Percentiles rank a stretch among this genome's conserved stretches.
These are phyloP conservation scores for Pycnonotus jocosus DNA, from an alignment of 2,113 vertebrate species.

Conservation along the genomic window DNA sequence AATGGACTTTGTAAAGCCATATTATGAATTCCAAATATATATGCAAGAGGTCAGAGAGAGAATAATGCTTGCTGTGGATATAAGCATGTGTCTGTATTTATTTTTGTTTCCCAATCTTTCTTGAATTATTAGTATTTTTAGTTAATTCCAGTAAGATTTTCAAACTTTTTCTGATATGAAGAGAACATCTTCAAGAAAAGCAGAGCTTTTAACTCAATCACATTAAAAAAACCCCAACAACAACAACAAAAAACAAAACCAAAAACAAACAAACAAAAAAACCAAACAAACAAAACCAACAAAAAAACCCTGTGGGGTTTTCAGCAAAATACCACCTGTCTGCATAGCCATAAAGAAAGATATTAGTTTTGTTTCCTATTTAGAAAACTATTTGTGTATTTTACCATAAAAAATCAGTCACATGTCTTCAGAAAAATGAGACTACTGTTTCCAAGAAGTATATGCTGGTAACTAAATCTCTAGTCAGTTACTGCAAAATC, in stretches of 20 bases:
- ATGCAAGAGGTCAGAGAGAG: background rate
- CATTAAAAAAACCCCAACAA: background rate
- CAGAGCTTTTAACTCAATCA: background rate
- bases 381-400: background rate
- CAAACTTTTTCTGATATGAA: background rate
- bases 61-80: background rate
- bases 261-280: background rate
- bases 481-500: background rate
- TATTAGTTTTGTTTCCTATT: background rate
- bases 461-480: background rate
- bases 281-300: too few species aligned
- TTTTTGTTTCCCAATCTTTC: background rate
- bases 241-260: too few species aligned
- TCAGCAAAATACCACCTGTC: background rate
- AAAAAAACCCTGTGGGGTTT: rapidly evolving
- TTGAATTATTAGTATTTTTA: background rate
- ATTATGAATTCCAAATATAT: background rate
- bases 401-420: background rate
- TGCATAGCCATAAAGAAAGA: background rate
- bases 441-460: background rate
- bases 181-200: background rate
- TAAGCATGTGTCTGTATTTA: background rate
- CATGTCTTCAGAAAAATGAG: background rate
- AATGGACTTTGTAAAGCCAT: background rate
- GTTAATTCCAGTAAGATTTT: background rate